Evolutionary conservation across 1,140 invertebrate genomes (phyloP), one percentile per base, ranked within the genome.

Genomic region (Saccostrea cuccullata): DNA sequence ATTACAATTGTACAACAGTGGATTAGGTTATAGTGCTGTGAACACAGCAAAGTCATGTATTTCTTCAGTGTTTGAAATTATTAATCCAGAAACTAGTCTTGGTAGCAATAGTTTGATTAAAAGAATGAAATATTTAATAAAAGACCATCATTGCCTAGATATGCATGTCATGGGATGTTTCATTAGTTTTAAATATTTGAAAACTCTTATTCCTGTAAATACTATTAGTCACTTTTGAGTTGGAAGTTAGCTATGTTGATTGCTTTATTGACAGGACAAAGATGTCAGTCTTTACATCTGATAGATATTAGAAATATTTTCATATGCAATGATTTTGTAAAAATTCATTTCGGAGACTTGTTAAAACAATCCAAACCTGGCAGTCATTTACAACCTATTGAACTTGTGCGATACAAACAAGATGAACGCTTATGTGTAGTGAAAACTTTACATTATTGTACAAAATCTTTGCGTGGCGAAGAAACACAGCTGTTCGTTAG

Each of bases 51-150:
- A 83, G 12, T 30, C 55, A 23, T 40, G n/a, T 58, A 55, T 60
- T 83, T 87, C n/a, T 58, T 55, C 87, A 20, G 47, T 90, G 4
- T 86, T 67, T 55, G 77, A 56, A 17, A 47, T 88, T 56, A 56
- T 77, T 11, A 23, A 9, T 84, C 17, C 77, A 40, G 73, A 36
- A 60, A 47, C n/a, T 77, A 40, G n/a, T 26, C 55, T 86, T 58
- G 87, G 82, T 26, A 73, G 55, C 40, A 82, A 89, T 47, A 3
- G 3, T 70, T 86, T 90, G 23, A 73, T 90, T n/a, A 56, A 17
- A 15, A 67, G 88, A 83, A 55, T 90, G 87, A 84, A 70, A 55
- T 90, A 2, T 91, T 85, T 73, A 86, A 82, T 47, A 55, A 77
- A 11, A 89, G 73, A 84, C 90, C 88, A 6, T 56, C 86, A 20